Percentiles rank a stretch among this genome's conserved stretches.
These are phyloP conservation scores for Todiramphus chloris DNA, from an alignment of 2,113 vertebrate genomes.

Conservation along the genomic window DNA sequence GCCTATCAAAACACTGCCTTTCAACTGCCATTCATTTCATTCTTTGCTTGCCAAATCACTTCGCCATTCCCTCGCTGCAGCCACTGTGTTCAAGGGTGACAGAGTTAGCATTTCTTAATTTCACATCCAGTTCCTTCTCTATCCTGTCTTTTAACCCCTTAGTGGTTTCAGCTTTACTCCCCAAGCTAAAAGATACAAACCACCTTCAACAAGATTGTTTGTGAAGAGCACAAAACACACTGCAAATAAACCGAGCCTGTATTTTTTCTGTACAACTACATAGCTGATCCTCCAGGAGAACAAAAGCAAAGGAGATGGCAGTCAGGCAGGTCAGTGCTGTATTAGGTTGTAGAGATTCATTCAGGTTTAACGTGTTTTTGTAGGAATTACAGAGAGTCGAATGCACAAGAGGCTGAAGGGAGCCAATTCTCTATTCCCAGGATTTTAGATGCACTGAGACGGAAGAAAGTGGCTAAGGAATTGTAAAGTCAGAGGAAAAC, in stretches of 20 bases:
- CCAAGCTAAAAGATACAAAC: background rate
- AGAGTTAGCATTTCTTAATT: slow-evolving; percentile 25
- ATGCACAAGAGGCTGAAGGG: background rate
- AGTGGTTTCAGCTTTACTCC: background rate
- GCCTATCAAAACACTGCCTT: slow-evolving; percentile 56
- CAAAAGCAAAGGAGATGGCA: background rate
- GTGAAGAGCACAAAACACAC: background rate
- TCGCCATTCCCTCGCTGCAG: slow-evolving; percentile 40
- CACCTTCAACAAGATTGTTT: background rate
- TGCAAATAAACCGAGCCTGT: background rate
- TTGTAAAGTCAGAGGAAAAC: background rate
- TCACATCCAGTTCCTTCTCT: slow-evolving; percentile 15
- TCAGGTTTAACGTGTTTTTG: background rate
- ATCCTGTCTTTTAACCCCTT: background rate
- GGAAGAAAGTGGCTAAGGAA: slow-evolving; percentile 12
- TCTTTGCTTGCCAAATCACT: slow-evolving; percentile 45
- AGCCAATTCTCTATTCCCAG: background rate
- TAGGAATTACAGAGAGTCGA: background rate
- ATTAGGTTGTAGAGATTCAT: background rate
- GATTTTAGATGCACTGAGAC: background rate
- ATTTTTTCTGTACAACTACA: background rate
- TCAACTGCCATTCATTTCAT: slow-evolving; percentile 27
- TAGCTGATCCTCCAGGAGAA: background rate
- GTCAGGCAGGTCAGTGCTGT: background rate
- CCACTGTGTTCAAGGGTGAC: slow-evolving; percentile 17